A percentile compares a stretch with the other conserved stretches of the same genome.
These are phyloP conservation scores for Cancer borealis DNA, from an alignment of 2,888 invertebrate species.

Conservation along the genomic window DNA sequence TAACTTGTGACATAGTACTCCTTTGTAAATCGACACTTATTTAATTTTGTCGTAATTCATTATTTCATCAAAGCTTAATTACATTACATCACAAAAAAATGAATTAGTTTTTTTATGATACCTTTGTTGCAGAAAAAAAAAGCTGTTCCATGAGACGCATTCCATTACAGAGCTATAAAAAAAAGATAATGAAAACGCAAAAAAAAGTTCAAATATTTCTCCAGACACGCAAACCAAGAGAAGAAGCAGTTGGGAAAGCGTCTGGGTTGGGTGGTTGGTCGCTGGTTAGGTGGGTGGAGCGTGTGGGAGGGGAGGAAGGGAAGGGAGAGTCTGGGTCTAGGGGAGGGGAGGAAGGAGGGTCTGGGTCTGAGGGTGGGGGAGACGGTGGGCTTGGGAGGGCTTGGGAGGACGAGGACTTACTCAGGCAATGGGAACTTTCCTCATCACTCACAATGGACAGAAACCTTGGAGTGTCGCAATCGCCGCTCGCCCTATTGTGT, in stretches of 20 bases:
- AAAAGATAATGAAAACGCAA: not conserved
- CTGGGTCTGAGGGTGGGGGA: not conserved
- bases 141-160: not conserved
- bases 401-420: slow-evolving; percentile 40
- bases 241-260: not conserved
- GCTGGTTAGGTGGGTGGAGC: not conserved
- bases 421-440: slow-evolving; percentile 1
- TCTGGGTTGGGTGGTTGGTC: not conserved
- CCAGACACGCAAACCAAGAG: not conserved
- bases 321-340: not conserved
- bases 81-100: not conserved
- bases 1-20: no score
- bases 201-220: not conserved
- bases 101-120: not conserved
- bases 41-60: no score
- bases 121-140: not conserved
- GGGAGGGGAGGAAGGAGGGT: not conserved
- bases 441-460: slow-evolving; percentile 38
- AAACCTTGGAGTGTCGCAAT: slow-evolving; percentile 11
- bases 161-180: not conserved
- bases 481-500: not conserved
- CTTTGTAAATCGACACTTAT: no score
- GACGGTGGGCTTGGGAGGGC: not conserved
- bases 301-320: not conserved
- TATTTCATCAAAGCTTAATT: not conserved